These are phyloP conservation scores for Periophthalmus magnuspinnatus DNA, from an alignment of 2,797 vertebrate genomes.

Conservation along the genomic window DNA sequence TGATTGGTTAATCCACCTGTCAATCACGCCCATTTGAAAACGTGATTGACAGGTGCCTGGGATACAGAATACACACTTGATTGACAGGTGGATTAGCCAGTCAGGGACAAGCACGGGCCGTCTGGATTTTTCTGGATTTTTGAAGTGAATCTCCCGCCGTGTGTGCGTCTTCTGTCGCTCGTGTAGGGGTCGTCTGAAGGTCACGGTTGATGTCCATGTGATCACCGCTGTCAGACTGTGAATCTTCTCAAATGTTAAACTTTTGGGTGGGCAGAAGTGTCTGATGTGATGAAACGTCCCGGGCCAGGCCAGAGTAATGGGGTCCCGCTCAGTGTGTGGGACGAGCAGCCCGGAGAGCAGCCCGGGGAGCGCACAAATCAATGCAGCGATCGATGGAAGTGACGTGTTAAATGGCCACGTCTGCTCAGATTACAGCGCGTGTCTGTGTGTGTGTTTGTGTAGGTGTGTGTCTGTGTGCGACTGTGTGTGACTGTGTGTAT, in stretches of 20 bases:
- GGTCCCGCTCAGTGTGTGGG: constrained; percentile 25
- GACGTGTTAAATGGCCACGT: constrained; percentile 45
- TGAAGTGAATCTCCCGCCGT: too few relatives aligned
- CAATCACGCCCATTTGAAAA: too few relatives aligned
- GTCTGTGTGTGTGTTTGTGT: constrained; percentile 4
- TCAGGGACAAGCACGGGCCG: too few relatives aligned
- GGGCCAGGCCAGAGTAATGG: constrained; percentile 34
- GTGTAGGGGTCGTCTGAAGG: not conserved
- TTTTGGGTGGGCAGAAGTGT: constrained; percentile 4
- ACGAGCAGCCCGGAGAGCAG: constrained; percentile 30
- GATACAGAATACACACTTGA: too few relatives aligned
- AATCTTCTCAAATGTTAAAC: constrained; percentile 1
- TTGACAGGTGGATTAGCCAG: not conserved
- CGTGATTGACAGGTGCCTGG: too few relatives aligned
- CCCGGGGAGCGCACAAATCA: constrained; percentile 52
- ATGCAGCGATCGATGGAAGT: constrained; percentile 43
- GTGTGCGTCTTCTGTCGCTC: too few relatives aligned
- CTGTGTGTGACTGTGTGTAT: constrained; percentile 2
- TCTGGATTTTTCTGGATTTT: too few relatives aligned
- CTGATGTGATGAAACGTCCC: constrained; percentile 36
- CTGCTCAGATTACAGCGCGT: constrained; percentile 20
- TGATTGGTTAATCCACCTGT: not conserved
- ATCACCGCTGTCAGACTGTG: not conserved
- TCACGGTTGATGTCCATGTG: not conserved
- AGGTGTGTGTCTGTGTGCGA: not conserved